These are phyloP conservation scores for Petaurus breviceps DNA, from an alignment of 2,113 vertebrate genomes.

Conservation along the genomic window DNA sequence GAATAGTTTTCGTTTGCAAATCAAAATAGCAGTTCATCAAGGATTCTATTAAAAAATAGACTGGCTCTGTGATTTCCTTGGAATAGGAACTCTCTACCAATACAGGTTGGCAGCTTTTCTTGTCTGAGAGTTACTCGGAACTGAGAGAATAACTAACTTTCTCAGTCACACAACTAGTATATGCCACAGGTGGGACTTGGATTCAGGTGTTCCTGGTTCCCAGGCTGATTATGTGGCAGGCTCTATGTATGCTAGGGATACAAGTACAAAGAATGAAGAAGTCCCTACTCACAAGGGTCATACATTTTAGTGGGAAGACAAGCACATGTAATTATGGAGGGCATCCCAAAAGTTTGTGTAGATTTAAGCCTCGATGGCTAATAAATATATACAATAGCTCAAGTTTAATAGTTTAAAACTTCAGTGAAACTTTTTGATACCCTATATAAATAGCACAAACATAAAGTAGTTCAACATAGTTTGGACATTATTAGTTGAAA, in stretches of 20 bases:
- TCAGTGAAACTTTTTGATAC: not conserved
- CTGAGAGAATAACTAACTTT: not conserved
- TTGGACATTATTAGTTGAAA: not conserved
- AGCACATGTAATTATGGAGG: not conserved
- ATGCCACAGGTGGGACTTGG: not conserved
- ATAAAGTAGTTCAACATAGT: not conserved
- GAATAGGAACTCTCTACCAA: not conserved
- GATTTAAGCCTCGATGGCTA: not conserved
- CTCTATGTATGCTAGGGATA: not conserved
- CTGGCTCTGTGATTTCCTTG: not conserved
- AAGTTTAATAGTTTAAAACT: not conserved
- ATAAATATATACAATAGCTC: not conserved
- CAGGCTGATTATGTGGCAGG: not conserved
- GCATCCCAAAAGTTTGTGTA: not conserved
- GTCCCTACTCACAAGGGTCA: not conserved
- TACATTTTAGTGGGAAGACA: not conserved
- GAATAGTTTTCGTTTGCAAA: not conserved
- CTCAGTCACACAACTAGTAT: not conserved
- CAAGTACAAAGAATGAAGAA: not conserved
- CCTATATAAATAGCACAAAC: not conserved
- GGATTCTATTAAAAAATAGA: not conserved
- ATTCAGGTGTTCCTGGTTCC: not conserved
- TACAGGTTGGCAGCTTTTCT: not conserved
- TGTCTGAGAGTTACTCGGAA: not conserved
- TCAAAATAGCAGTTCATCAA: not conserved